Evolutionary conservation across 92 coral and sea anemone genomes (phyloP), one percentile per base, ranked within the genome.

Genomic region (Epizoanthus ramosus): DNA sequence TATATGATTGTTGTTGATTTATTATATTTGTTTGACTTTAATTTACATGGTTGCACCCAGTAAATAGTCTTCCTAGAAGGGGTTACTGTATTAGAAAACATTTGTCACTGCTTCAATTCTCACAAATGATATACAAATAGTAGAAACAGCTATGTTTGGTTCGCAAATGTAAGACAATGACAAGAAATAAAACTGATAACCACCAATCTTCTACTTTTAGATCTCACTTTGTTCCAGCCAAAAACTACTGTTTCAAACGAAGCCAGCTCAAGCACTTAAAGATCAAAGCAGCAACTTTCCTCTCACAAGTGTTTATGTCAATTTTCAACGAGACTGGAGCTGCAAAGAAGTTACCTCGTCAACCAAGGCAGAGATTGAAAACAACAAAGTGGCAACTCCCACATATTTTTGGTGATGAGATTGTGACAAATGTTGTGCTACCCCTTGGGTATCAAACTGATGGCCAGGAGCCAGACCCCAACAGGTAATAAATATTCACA

Each of bases 211-310:
- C 13, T 70, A 13, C 57, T 41, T 73, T 73, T 57, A 65, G 73
- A 63, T 80, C 85, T 41, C 61, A 45, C 39, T 80, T 80, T 68
- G 85, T 43, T 3, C 85, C 85, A 14, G 77, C 85, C 41, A 65
- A 67, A 37, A 67, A 54, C 54, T 81, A 66, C 74, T 67, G 74
- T 67, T 68, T 50, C 25, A 57, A 75, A 18, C 37, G 66, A 23
- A 81, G 50, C 28, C 73, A 23, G 10, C 39, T 81, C 12, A 47
- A 52, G 31, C 33, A 52, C 61, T 31, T 81, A 63, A 81, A 81
- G 56, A 22, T 43, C 59, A 81, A 31, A 73, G 50, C 85, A 16
- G 85, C 79, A 28, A 54, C 68, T 28, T 81, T 81, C 79, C 21
- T 82, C 8, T 21, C 68, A 21, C 1, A 39, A 19, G 70, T 52